Base-by-base conservation (phyloP, 1,140 invertebrate genomes). In the Diorhabda carinulata region DNA sequence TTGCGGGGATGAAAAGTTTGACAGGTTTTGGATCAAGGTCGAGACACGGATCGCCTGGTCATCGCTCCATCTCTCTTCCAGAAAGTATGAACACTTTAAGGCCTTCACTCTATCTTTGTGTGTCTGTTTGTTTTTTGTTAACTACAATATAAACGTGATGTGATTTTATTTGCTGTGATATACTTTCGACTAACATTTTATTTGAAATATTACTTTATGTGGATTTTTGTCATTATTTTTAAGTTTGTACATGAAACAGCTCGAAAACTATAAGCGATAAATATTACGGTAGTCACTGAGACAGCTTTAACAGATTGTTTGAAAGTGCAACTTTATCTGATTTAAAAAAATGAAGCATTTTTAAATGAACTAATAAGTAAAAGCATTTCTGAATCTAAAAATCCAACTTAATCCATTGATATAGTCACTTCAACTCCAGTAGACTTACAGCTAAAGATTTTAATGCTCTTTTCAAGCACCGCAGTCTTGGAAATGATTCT, bases 51-150 rank as follows among this genome's bases (percentile, higher is more conserved):
- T 87, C 90, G 78, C 88, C 89, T 74, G 88, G 89, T 81, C 86
- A 90, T 83, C 88, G 88, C 77, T 90, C 90, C 83, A 90, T 90
- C 83, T 90, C 89, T 77, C 87, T 91, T 79, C 90, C 90, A 80
- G 89, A 91, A 90, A 91, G 90, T 91, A 91, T 87, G 87, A 84
- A 57, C 43, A 43, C 73, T 60, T 59, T 73, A 69, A 64, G 44
- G 44, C 64, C 43, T 40, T 25, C 41, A 52, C 8, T n/a, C 44
- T 44, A n/a, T 63, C 25, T 58, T 66, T 69, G 9, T 45, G 40
- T 57, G 45, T 71, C 64, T 63, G 10, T 57, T 67, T 52, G 41
- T 25, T 61, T 52, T 52, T 4, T 52, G 47, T 52, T 52, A 52
- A 52, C 47, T n/a, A 25, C 25, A 25, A 25, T 25, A 25, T 25